phyloP scores from a whole-genome alignment of 2,888 invertebrate species.

The Xestia xanthographa region DNA sequence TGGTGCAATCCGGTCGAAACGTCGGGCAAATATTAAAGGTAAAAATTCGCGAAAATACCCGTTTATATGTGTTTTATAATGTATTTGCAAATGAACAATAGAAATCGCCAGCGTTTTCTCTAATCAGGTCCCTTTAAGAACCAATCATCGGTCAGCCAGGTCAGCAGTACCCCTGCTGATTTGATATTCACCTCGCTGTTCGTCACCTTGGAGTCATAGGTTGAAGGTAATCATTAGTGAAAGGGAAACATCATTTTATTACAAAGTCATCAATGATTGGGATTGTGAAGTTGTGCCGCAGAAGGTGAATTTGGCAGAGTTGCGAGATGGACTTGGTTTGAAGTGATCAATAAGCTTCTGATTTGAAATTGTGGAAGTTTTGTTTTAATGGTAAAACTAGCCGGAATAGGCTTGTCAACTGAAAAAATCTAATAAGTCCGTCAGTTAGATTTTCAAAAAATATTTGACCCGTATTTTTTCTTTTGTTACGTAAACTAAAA shows the following conservation, averaged over 20 bases:
- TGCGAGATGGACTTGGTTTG: background rate
- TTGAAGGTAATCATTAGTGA: slow-evolving; percentile 75
- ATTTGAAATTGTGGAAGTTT: too few species aligned
- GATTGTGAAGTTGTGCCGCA: slow-evolving; percentile 21
- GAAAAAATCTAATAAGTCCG: too few species aligned
- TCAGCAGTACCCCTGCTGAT: slow-evolving; percentile 64
- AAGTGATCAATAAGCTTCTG: background rate
- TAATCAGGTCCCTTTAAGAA: slow-evolving; percentile 42
- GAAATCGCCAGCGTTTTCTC: slow-evolving; percentile 26
- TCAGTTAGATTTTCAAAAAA: too few species aligned
- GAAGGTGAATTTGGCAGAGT: slow-evolving; percentile 27
- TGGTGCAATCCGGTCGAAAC: too few species aligned
- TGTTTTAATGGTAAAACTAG: too few species aligned
- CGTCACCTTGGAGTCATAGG: slow-evolving; percentile 69
- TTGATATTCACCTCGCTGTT: slow-evolving; percentile 65
- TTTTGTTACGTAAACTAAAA: too few species aligned
- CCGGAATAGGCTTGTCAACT: too few species aligned
- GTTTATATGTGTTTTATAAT: too few species aligned
- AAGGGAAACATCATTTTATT: slow-evolving; percentile 72
- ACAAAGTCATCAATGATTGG: slow-evolving; percentile 51
- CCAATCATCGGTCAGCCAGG: slow-evolving; percentile 51
- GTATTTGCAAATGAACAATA: slow-evolving; percentile 40
- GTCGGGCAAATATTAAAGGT: too few species aligned
- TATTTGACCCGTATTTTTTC: too few species aligned
- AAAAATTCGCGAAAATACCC: too few species aligned